Conservation (phyloP, 1,140 invertebrate genomes). For the Dryas iulia region DNA sequence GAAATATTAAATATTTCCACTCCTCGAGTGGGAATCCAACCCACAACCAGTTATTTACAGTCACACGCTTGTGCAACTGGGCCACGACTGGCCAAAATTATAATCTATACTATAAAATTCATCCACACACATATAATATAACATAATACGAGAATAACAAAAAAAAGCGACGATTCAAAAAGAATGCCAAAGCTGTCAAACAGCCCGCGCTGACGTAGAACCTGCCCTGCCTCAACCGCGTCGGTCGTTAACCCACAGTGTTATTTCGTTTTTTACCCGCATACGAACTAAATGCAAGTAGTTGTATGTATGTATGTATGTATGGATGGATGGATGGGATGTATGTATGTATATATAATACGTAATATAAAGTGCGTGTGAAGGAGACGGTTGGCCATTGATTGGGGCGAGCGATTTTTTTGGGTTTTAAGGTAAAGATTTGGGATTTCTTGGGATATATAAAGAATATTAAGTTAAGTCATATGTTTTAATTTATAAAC, state of each 20-base stretch:
- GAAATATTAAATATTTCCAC: no score
- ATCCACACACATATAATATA: neutral
- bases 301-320: slow-evolving; percentile 19
- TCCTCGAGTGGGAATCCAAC: no score
- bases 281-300: slow-evolving; percentile 68
- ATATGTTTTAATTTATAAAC: no score
- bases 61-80: no score
- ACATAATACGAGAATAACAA: slow-evolving; percentile 2
- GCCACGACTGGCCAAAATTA: no score
- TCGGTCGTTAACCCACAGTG: slow-evolving; percentile 62
- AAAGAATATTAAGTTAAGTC: no score
- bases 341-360: slow-evolving; percentile 22
- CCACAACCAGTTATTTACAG: no score
- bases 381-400: neutral
- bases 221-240: slow-evolving; percentile 72
- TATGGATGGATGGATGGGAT: neutral
- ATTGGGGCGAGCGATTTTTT: slow-evolving; percentile 25
- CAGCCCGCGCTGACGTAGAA: slow-evolving; percentile 58
- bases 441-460: no score
- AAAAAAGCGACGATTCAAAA: slow-evolving; percentile 66
- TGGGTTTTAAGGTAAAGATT: no score
- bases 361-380: slow-evolving; percentile 55
- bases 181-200: slow-evolving; percentile 70
- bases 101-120: no score
- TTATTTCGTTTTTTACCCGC: slow-evolving; percentile 73